Evolutionary conservation across 2,113 vertebrate genomes (phyloP), one percentile per base, ranked within the genome.

Genomic region (Carlito syrichta): DNA sequence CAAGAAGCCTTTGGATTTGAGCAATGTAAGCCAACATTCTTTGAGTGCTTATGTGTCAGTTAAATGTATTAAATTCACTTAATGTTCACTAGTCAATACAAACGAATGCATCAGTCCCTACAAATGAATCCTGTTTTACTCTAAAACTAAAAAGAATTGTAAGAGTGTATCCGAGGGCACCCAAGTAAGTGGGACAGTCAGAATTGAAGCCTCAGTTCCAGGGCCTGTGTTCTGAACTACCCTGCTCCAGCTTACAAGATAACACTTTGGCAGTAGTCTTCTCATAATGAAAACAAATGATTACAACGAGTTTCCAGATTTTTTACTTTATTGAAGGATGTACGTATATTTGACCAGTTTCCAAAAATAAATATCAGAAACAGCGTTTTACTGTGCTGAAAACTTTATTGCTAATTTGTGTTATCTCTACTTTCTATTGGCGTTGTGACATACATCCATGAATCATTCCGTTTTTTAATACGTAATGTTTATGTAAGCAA

Each of bases 391-490:
- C 54, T 91, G 14, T 58, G 58, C 89, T 91, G 50, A 23, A 71
- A 71, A 86, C 35, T 62, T 79, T 78, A 88, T 62, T 78, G 92
- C 22, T 45, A 86, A 40, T 86, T 54, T 83, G 52, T 94, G 58
- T 23, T 73, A 66, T 92, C 43, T 86, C 50, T 91, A 38, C 25
- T 48, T 91, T 5, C 43, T 69, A 8, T 25, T 94, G 19, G 58
- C 56, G 73, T 45, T 88, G 32, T 81, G 62, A 35, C 11, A 35
- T 32, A 16, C 30, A 73, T 78, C 45, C 11, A 35, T 32, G 11
- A 27, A 73, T 78, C 45, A 58, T 68, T 85, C n/a, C 23, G 11
- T 76, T 83, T 97, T 96, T 83, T 82, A 92, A 58, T 89, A 40
- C 54, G n/a, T 78, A 69, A 56, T 83, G 16, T 69, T 89, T 89